Evolutionary conservation across 2,888 invertebrate genomes (phyloP), one percentile per base, ranked within the genome.

Genomic region (Colostygia pectinataria): DNA sequence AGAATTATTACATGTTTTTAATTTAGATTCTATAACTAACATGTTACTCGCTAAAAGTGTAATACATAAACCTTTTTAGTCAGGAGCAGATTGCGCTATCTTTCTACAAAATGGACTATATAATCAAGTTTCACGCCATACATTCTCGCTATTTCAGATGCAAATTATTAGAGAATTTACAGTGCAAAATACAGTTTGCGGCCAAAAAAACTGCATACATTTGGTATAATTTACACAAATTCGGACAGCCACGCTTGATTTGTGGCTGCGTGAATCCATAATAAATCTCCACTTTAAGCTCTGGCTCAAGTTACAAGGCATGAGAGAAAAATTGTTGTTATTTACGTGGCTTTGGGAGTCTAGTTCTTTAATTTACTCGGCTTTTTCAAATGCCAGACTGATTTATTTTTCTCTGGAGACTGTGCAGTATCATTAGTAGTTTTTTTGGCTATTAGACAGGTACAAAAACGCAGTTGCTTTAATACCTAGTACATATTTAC

Each of bases 191-290:
- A 68, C 66, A 68, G 62, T 65, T 59, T n/a, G 53, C 53, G 57
- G 63, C 66, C 63, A 71, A 66, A 66, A 70, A 72, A 71, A 68
- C 61, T 70, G 72, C 62, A 70, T 64, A 68, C 60, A 67, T 63
- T 66, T 66, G 49, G 55, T 60, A 65, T 63, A 71, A 75, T 80
- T 81, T 80, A 75, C 75, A 74, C 77, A 73, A 80, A 76, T 77
- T 79, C 77, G 65, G 82, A 80, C 80, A 75, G 74, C 68, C 60
- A 63, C 65, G 57, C 74, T 82, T 84, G 84, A 85, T 85, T 85
- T 83, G 84, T 84, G 68, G 80, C 71, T 57, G 63, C 63, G 67
- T 61, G 76, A 80, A 78, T 72, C 72, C 74, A 70, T 75, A 68
- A 82, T 84, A 84, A 83, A 84, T 84, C 82, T 78, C 67, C 63